These are phyloP conservation scores for Zaprionus bogoriensis DNA, from an alignment of 2,888 invertebrate species.

Conservation along the genomic window DNA sequence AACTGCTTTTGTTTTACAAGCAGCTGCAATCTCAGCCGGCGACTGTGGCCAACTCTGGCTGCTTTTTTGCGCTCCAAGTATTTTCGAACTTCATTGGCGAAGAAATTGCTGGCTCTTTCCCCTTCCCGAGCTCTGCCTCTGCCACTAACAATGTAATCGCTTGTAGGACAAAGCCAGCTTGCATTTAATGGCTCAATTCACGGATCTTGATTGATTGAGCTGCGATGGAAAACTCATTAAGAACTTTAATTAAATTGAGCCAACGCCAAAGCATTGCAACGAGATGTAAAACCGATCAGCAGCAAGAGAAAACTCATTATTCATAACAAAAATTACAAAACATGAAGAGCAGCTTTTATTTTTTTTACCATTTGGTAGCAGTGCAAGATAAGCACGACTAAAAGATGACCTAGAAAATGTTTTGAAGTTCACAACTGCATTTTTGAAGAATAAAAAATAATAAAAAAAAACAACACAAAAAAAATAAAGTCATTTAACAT, in stretches of 20 bases:
- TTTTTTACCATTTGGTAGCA: slow-evolving; percentile 4
- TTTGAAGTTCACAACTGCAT: too few relatives aligned
- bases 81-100: slow-evolving; percentile 58
- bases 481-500: not conserved
- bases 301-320: slow-evolving; percentile 55
- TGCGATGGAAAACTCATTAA: slow-evolving; percentile 73
- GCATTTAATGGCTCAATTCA: slow-evolving; percentile 61
- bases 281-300: slow-evolving; percentile 1
- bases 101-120: slow-evolving; percentile 42
- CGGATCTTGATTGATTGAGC: slow-evolving; percentile 68
- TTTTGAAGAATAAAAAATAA: not conserved
- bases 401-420: too few relatives aligned
- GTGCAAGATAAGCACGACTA: slow-evolving; percentile 7
- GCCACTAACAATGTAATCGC: slow-evolving; percentile 56
- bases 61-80: slow-evolving; percentile 43
- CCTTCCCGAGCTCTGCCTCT: not conserved
- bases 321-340: slow-evolving; percentile 51
- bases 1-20: slow-evolving; percentile 43
- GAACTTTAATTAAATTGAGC: slow-evolving; percentile 76
- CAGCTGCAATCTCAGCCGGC: slow-evolving; percentile 55
- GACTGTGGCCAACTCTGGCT: slow-evolving; percentile 40
- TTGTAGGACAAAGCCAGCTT: slow-evolving; percentile 61
- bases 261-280: slow-evolving; percentile 25
- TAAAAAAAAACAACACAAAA: not conserved
- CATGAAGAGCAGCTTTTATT: slow-evolving; percentile 17